phyloP scores from a whole-genome alignment of 2,113 vertebrate species.

The Labeo rohita region DNA sequence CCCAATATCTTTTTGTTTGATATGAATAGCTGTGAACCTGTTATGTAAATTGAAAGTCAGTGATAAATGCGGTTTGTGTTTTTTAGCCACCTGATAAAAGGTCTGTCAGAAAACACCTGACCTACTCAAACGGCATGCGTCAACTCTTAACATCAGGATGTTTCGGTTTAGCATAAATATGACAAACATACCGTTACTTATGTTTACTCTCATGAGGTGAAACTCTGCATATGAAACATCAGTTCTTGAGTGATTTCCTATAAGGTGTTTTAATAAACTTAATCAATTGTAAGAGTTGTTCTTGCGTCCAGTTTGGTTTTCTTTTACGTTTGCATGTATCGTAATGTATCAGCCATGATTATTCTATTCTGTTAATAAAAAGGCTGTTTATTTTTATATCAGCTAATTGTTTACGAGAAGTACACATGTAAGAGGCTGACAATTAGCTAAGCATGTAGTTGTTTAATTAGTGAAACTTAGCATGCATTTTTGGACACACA shows the following conservation, averaged over 20 bases:
- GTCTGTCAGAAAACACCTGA: background rate
- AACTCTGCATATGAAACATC: background rate
- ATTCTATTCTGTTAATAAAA: too few relatives aligned
- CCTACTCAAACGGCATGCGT: background rate
- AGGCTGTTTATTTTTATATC: too few relatives aligned
- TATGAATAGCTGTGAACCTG: background rate
- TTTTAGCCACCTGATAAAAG: background rate
- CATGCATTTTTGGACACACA: too few relatives aligned
- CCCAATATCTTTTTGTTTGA: background rate
- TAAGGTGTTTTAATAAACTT: background rate
- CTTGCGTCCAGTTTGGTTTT: too few relatives aligned
- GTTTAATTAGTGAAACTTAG: too few relatives aligned
- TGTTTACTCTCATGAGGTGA: background rate
- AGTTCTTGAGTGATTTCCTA: background rate
- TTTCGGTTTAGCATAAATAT: constrained; percentile 1
- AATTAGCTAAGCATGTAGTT: too few relatives aligned
- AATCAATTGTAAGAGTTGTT: too few relatives aligned
- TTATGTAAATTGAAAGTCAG: background rate
- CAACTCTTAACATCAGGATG: background rate
- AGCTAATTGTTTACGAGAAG: too few relatives aligned
- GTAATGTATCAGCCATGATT: too few relatives aligned
- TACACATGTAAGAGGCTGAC: too few relatives aligned
- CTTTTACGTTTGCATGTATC: too few relatives aligned
- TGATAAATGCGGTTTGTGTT: background rate
- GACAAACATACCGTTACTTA: background rate